These are phyloP conservation scores for Platyscapa corneri DNA, from an alignment of 1,140 invertebrate species.

Conservation along the genomic window DNA sequence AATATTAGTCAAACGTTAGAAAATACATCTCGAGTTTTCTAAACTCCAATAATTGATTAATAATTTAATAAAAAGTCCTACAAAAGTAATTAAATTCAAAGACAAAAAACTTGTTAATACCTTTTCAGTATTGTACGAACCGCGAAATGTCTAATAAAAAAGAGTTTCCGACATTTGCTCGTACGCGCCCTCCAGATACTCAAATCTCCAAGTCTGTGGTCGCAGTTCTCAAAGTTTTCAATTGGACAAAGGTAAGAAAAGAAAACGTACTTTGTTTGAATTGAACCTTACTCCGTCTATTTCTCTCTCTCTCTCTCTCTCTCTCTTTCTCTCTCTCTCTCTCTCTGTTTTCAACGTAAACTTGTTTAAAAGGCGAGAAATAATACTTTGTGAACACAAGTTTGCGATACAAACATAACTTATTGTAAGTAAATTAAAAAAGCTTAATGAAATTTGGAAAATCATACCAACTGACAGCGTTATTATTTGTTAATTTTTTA, in stretches of 20 bases:
- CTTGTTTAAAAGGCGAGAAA: neutral
- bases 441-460: no score
- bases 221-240: conserved; percentile 84
- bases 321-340: no score
- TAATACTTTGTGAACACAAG: neutral
- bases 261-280: neutral
- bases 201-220: conserved; percentile 93
- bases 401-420: neutral
- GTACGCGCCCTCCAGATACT: conserved; percentile 93
- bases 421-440: neutral
- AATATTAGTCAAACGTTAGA: no score
- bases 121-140: conserved; percentile 87
- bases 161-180: conserved; percentile 92
- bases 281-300: neutral
- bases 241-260: conserved; percentile 84
- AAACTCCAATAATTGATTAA: no score
- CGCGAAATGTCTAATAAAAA: conserved; percentile 89
- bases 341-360: no score
- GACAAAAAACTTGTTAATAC: neutral
- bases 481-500: no score
- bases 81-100: no score
- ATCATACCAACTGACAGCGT: no score
- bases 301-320: no score
- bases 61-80: no score
- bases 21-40: no score